phyloP scores from a whole-genome alignment of 2,113 vertebrate genomes.

The Chroicocephalus ridibundus region DNA sequence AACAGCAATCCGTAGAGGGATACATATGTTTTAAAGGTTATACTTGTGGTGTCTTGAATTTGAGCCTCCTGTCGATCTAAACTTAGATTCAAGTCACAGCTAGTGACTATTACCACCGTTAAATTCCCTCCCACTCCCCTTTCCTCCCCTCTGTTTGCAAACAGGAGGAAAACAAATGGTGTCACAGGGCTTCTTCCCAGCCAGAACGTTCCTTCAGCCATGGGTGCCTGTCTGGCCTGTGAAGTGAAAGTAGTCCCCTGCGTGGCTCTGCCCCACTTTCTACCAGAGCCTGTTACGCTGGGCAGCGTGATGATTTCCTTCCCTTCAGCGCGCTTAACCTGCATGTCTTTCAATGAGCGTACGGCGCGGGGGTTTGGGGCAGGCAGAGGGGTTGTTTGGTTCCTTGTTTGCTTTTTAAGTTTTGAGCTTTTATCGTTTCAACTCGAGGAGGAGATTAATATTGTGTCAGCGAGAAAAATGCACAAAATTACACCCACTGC shows the following conservation, averaged over 20 bases:
- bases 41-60: not conserved
- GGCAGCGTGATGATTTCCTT: not conserved
- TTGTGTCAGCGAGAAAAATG: slow-evolving; percentile 31
- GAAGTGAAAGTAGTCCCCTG: not conserved
- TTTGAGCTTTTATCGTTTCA: not conserved
- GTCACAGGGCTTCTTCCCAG: not conserved
- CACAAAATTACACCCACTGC: slow-evolving; percentile 7
- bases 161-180: not conserved
- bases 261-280: not conserved
- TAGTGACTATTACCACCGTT: not conserved
- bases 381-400: not conserved
- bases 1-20: not conserved
- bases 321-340: rapidly evolving
- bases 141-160: not conserved
- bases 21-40: not conserved
- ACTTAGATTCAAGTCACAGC: not conserved
- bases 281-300: not conserved
- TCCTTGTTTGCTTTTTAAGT: not conserved
- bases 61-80: not conserved
- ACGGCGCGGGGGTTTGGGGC: not conserved
- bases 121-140: not conserved
- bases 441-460: not conserved
- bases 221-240: not conserved
- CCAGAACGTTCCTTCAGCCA: not conserved
- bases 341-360: not conserved